Conservation (phyloP, 2,797 vertebrate species). For the Eulemur albifrons region DNA sequence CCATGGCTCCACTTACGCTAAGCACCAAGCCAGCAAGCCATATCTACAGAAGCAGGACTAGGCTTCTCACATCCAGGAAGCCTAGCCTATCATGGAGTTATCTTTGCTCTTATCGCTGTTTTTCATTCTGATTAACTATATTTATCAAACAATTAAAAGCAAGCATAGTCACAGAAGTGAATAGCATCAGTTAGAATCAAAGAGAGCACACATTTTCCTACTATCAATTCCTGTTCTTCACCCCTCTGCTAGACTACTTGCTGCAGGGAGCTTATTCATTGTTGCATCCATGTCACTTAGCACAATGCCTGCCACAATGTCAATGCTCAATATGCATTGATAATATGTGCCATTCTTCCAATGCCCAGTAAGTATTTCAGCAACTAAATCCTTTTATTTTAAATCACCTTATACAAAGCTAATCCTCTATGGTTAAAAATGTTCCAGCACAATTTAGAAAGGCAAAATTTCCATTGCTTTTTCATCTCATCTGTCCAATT, state of each 20-base stretch:
- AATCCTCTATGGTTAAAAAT: neutral
- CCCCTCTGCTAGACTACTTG: neutral
- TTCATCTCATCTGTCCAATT: neutral
- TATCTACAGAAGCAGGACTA: no score
- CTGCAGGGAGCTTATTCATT: neutral
- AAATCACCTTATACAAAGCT: neutral
- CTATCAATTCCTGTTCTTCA: no score
- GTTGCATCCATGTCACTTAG: neutral
- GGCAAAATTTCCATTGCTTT: neutral
- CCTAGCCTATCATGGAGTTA: no score
- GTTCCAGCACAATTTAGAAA: neutral
- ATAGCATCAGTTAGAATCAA: no score
- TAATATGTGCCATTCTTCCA: neutral
- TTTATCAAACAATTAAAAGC: no score
- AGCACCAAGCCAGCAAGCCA: no score
- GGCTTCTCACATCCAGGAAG: no score
- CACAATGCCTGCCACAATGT: neutral
- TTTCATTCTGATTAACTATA: no score
- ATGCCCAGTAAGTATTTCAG: neutral
- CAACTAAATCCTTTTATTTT: neutral
- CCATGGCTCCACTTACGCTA: no score
- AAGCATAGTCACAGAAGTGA: no score
- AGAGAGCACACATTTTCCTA: no score
- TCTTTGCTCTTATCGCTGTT: no score
- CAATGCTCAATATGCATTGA: neutral